A percentile compares a stretch with the other conserved stretches of the same genome.
Conservation (phyloP, 2,888 invertebrate species). For the Psylliodes chrysocephalus region DNA sequence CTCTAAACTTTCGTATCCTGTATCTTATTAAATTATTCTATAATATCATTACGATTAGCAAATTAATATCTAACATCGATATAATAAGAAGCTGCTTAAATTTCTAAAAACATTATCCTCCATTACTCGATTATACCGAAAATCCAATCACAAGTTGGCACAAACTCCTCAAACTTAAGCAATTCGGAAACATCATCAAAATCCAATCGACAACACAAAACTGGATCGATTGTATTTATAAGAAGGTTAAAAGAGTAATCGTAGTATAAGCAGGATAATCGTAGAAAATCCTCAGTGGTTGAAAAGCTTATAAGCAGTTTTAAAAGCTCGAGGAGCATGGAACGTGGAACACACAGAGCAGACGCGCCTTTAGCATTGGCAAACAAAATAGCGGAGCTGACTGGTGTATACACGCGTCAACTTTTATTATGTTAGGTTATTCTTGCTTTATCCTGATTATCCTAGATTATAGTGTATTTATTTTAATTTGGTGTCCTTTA, state of each 20-base stretch:
- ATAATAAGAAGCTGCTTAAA: too few species aligned
- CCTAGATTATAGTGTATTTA: constrained; percentile 15
- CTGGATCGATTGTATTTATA: constrained; percentile 37
- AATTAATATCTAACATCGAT: too few species aligned
- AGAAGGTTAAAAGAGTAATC: constrained; percentile 54
- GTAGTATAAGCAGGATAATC: constrained; percentile 56
- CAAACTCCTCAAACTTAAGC: not conserved
- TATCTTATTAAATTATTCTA: too few species aligned
- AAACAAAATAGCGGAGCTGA: constrained; percentile 4
- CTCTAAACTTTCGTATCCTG: too few species aligned
- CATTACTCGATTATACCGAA: too few species aligned
- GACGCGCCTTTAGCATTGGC: constrained; percentile 9
- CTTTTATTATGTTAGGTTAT: constrained; percentile 23
- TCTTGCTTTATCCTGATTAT: constrained; percentile 19
- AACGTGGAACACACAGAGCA: not conserved
- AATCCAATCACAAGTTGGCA: too few species aligned
- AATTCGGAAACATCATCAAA: not conserved
- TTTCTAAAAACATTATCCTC: too few species aligned
- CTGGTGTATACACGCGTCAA: constrained; percentile 11
- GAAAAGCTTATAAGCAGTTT: constrained; percentile 36
- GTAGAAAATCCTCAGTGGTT: constrained; percentile 35
- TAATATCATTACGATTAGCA: too few species aligned
- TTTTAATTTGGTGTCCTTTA: not conserved
- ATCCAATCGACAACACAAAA: constrained; percentile 10
- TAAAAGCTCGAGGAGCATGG: constrained; percentile 21